Evolutionary conservation across 2,888 invertebrate genomes (phyloP).

Genomic region (Agrotis puta): DNA sequence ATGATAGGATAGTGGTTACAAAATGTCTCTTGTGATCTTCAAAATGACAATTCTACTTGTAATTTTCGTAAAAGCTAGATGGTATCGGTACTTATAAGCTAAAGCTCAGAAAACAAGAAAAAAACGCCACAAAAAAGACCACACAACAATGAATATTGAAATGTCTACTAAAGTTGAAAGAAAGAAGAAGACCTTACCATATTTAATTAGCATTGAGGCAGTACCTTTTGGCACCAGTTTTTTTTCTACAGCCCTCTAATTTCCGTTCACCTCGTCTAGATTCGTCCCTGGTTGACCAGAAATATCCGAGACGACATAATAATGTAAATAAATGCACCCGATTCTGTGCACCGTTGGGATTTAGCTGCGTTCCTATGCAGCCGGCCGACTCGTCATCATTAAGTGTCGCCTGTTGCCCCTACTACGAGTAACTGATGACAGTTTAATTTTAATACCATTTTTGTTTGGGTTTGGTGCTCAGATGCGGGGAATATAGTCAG

Average conservation of each 20-base stretch:
- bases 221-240: too few relatives aligned
- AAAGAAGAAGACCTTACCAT: background rate
- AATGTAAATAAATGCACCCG: constrained; percentile 84
- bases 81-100: background rate
- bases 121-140: background rate
- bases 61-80: background rate
- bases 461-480: background rate
- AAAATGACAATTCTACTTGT: background rate
- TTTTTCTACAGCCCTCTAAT: background rate
- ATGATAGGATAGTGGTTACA: background rate
- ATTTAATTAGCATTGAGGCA: background rate
- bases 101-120: background rate
- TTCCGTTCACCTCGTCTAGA: constrained; percentile 32
- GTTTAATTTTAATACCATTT: background rate
- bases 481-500: too few relatives aligned
- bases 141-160: background rate
- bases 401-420: constrained; percentile 70
- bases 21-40: background rate
- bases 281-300: constrained; percentile 73
- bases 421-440: constrained; percentile 57
- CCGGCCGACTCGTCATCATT: constrained; percentile 74
- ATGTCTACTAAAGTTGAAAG: background rate
- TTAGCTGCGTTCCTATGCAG: constrained; percentile 79
- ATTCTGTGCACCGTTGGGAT: constrained; percentile 78
- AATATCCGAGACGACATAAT: constrained; percentile 81